Percentiles rank a stretch among this genome's conserved stretches.
Evolutionary conservation across 2,113 vertebrate genomes (phyloP).

Genomic region (Charadrius vociferus): DNA sequence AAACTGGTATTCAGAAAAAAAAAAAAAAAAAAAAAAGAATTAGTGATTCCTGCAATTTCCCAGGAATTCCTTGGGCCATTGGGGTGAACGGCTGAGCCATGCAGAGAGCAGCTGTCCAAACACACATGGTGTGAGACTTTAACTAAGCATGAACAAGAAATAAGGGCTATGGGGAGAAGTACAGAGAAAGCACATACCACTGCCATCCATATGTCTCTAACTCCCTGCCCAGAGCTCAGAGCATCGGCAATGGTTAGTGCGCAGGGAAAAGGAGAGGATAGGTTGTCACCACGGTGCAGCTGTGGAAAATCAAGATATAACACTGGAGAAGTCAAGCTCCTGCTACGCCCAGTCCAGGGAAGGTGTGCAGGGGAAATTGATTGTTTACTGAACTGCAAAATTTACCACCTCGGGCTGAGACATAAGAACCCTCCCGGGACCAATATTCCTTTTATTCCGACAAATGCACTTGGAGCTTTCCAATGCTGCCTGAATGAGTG

Average conservation of each 20-base stretch:
- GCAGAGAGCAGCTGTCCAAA: conserved; percentile 53
- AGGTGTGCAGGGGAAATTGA: neutral
- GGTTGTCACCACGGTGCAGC: neutral
- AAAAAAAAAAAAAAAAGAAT: neutral
- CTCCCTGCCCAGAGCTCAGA: neutral
- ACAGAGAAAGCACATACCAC: neutral
- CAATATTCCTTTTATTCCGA: neutral
- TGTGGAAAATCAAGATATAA: neutral
- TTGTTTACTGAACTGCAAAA: neutral
- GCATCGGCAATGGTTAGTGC: neutral
- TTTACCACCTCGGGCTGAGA: neutral
- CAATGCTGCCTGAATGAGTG: neutral
- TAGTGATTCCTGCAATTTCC: conserved; percentile 7
- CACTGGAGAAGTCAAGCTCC: neutral
- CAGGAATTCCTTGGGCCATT: conserved; percentile 17
- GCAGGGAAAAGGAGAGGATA: neutral
- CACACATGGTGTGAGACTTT: neutral
- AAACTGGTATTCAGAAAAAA: neutral
- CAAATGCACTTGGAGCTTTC: neutral
- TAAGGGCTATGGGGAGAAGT: neutral
- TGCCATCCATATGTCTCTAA: neutral
- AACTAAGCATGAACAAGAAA: conserved; percentile 41
- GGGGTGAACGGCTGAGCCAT: neutral
- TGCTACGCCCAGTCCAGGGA: neutral
- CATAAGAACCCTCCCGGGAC: neutral